Percentiles rank a stretch among this genome's conserved stretches.
phyloP scores from a whole-genome alignment of 2,113 vertebrate species.

The Poicephalus meyeri region DNA sequence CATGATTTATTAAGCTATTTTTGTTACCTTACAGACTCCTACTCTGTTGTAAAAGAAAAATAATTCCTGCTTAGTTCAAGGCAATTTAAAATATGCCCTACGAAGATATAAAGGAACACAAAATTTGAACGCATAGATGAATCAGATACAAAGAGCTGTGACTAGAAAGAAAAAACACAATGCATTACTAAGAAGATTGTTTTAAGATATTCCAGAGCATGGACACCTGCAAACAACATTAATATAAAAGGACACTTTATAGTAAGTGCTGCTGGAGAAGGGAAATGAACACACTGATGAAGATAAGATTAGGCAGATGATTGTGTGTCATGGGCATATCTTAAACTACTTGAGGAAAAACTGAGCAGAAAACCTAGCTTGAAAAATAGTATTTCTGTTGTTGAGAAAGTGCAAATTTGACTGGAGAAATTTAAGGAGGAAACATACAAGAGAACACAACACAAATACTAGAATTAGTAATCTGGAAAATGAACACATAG shows the following conservation, averaged over 20 bases:
- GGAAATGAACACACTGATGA: conserved; percentile 22
- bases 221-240: conserved; percentile 37
- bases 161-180: not conserved
- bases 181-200: not conserved
- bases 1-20: conserved; percentile 28
- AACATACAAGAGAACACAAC: not conserved
- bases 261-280: not conserved
- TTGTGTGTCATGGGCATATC: not conserved
- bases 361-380: not conserved
- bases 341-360: not conserved
- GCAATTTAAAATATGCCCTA: conserved; percentile 4
- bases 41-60: not conserved
- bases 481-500: not conserved
- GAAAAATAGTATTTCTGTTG: not conserved
- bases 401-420: not conserved
- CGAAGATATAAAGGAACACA: not conserved
- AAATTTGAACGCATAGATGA: not conserved
- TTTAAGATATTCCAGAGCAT: not conserved
- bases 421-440: not conserved
- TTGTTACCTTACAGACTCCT: not conserved
- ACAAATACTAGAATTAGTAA: not conserved
- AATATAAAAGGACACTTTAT: not conserved
- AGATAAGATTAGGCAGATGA: conserved; percentile 18
- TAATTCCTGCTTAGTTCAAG: conserved; percentile 21
- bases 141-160: not conserved